Evolutionary conservation across 2,113 vertebrate genomes (phyloP).

Genomic region (Myrmecobius fasciatus): DNA sequence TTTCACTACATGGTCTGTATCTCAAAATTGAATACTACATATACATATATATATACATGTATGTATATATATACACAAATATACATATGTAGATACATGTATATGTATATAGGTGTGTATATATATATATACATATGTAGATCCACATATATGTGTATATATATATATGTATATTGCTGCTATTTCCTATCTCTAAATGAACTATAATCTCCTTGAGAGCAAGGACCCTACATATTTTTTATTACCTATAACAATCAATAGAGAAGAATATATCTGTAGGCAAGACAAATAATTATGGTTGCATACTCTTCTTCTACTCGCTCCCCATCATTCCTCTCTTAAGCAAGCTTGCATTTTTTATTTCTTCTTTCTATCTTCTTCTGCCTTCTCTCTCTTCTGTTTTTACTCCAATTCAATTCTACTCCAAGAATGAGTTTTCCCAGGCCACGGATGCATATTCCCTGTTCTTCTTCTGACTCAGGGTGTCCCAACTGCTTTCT

Average conservation of each 20-base stretch:
- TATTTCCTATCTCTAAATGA: slow-evolving; percentile 13
- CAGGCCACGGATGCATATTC: background rate
- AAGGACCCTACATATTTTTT: background rate
- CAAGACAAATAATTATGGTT: background rate
- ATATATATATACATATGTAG: too few relatives aligned
- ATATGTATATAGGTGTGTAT: too few relatives aligned
- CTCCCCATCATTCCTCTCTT: background rate
- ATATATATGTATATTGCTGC: background rate
- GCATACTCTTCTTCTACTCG: background rate
- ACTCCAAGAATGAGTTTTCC: background rate
- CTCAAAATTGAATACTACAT: too few relatives aligned
- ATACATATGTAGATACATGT: too few relatives aligned
- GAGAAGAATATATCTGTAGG: background rate
- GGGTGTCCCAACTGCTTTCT: background rate
- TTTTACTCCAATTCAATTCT: background rate
- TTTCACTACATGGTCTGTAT: too few relatives aligned
- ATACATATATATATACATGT: too few relatives aligned
- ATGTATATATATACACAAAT: too few relatives aligned
- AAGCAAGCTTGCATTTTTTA: background rate
- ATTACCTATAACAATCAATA: background rate
- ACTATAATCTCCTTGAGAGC: background rate
- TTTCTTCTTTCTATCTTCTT: background rate
- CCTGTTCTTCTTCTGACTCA: background rate
- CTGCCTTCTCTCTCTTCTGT: background rate
- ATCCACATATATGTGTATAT: too few relatives aligned